A percentile compares a stretch with the other conserved stretches of the same genome.
phyloP scores from a whole-genome alignment of 2,797 vertebrate species.

The Telmatherina bonti region DNA sequence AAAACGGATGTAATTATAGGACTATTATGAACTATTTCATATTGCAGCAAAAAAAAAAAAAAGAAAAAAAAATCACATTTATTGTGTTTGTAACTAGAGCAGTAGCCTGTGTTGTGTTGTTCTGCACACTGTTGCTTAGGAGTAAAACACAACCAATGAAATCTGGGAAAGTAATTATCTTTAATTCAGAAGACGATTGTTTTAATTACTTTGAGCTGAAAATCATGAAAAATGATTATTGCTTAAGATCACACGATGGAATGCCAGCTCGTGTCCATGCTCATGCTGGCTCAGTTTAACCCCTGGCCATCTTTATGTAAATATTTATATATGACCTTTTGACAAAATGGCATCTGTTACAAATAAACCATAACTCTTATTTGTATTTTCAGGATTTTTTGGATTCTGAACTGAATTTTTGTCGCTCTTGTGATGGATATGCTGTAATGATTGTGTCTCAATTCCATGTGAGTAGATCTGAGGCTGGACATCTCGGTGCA shows the following conservation, averaged over 20 bases:
- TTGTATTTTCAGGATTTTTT: not conserved
- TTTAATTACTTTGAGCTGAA: not conserved
- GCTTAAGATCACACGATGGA: not conserved
- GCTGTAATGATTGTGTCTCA: not conserved
- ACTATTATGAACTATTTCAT: not conserved
- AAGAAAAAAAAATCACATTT: not conserved
- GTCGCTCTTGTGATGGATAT: too few species aligned
- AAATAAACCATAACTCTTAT: too few species aligned
- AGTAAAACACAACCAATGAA: not conserved
- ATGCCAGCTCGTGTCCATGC: not conserved
- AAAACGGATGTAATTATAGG: not conserved
- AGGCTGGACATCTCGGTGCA: slow-evolving; percentile 14
- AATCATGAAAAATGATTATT: too few species aligned
- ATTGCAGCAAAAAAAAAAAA: not conserved
- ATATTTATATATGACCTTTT: too few species aligned
- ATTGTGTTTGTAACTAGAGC: not conserved
- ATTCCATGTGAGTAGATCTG: slow-evolving; percentile 17
- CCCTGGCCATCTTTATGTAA: too few species aligned
- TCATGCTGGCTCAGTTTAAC: too few species aligned
- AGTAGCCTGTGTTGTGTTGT: not conserved
- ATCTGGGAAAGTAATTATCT: not conserved
- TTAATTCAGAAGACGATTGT: not conserved
- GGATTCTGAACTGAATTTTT: not conserved
- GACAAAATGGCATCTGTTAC: too few species aligned
- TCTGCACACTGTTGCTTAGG: not conserved